Evolutionary conservation across 2,113 vertebrate species (phyloP).

Genomic region (Paratilapia polleni): DNA sequence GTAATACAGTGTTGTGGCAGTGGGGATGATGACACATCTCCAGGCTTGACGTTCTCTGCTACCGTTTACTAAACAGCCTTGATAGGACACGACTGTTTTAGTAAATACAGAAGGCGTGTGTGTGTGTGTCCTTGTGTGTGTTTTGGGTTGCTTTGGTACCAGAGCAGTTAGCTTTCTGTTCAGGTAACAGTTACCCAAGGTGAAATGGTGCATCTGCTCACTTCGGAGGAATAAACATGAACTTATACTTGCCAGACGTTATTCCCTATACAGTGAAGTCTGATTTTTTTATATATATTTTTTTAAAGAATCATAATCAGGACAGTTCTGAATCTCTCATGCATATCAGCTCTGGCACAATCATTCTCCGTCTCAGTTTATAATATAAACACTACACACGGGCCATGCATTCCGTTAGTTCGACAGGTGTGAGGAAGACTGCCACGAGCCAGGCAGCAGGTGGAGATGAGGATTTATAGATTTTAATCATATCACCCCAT

Average conservation of each 20-base stretch:
- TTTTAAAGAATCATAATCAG: too few species aligned
- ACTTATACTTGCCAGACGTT: slow-evolving; percentile 15
- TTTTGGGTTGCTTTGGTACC: slow-evolving; percentile 72
- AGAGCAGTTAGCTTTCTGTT: slow-evolving; percentile 55
- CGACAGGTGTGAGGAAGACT: slow-evolving; percentile 73
- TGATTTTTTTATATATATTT: not conserved
- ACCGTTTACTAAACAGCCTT: slow-evolving; percentile 82
- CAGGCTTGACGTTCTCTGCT: slow-evolving; percentile 70
- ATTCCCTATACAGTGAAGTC: not conserved
- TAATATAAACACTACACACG: slow-evolving; percentile 65
- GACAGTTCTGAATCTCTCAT: slow-evolving; percentile 34
- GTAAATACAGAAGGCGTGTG: slow-evolving; percentile 75
- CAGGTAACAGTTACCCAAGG: slow-evolving; percentile 27
- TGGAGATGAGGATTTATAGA: slow-evolving; percentile 80
- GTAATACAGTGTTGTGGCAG: slow-evolving; percentile 51
- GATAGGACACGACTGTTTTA: slow-evolving; percentile 80
- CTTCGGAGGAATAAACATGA: not conserved
- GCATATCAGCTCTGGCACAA: slow-evolving; percentile 29
- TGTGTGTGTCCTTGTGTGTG: slow-evolving; percentile 56
- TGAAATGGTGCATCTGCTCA: not conserved
- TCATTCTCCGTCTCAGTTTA: slow-evolving; percentile 64
- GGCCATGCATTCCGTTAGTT: slow-evolving; percentile 61
- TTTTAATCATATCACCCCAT: slow-evolving; percentile 75
- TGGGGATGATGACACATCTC: slow-evolving; percentile 73
- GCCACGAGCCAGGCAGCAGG: slow-evolving; percentile 77